A percentile compares a stretch with the other conserved stretches of the same genome.
phyloP scores from a whole-genome alignment of 2,888 invertebrate species.

The Leptinotarsa peninsularis region DNA sequence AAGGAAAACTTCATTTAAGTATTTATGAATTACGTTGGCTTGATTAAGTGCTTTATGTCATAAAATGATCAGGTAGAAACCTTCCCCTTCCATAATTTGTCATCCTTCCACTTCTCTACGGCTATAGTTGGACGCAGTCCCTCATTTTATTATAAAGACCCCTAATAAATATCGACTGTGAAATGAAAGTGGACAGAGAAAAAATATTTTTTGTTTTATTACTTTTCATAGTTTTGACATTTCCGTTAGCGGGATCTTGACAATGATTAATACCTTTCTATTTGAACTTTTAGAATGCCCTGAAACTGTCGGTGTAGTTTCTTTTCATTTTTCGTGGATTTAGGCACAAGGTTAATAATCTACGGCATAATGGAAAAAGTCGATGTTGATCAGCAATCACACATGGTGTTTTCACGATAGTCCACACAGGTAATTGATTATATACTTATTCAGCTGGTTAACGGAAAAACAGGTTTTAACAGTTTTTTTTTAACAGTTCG shows the following conservation, averaged over 20 bases:
- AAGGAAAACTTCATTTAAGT: too few relatives aligned
- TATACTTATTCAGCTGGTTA: too few relatives aligned
- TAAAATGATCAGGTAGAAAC: too few relatives aligned
- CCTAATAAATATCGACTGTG: conserved; percentile 8
- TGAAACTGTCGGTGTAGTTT: neutral
- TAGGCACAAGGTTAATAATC: conserved; percentile 1
- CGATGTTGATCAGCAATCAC: neutral
- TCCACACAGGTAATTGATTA: too few relatives aligned
- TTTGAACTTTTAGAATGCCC: conserved; percentile 10
- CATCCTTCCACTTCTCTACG: too few relatives aligned
- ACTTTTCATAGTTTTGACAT: conserved; percentile 8
- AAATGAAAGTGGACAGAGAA: neutral
- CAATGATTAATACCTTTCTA: conserved; percentile 11
- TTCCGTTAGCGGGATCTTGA: conserved; percentile 6
- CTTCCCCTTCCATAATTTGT: too few relatives aligned
- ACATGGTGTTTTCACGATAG: neutral
- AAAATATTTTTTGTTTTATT: conserved; percentile 2
- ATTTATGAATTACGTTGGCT: too few relatives aligned
- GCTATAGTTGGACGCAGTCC: neutral
- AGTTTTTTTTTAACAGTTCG: too few relatives aligned
- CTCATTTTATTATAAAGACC: neutral
- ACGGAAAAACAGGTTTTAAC: too few relatives aligned
- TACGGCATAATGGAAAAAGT: neutral
- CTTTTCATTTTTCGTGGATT: neutral
- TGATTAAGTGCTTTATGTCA: too few relatives aligned